Evolutionary conservation across 1,140 invertebrate species (phyloP), one percentile per base, ranked within the genome.

Genomic region (Saxidomus purpurata): DNA sequence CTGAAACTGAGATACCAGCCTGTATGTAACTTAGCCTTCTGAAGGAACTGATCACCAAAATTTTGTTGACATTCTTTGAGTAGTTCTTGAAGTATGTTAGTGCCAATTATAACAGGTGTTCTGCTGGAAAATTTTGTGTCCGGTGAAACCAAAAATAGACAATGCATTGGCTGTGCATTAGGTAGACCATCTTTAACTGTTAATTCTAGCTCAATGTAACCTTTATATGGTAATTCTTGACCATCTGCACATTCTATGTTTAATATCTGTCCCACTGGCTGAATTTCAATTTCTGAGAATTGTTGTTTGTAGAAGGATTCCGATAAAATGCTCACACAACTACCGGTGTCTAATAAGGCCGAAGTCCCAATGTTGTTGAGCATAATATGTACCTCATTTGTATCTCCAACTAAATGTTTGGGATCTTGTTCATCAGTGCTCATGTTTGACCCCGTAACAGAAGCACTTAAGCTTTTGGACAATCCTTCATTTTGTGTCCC

Each of bases 31-130:
- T 40, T 38, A 1, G 87, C 84, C 28, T 74, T 81, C 61, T 92
- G 91, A 47, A 92, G 36, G 69, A 76, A 92, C 15, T 43, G 79
- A 19, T 25, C 61, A 8, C 91, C 91, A 88, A 76, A 28, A 0
- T 85, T 36, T 15, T 71, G 22, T 71, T 81, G 74, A 17, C 74
- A 77, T 77, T 49, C 74, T 77, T 47, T 28, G 1, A 77, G 36
- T 22, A 77, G 43, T 77, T 47, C 43, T 22, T 77, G 36, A 8
- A 77, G 74, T 6, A 77, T 43, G n/a, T 77, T 77, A n/a, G 74
- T 77, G 6, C 74, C 74, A 17, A 77, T 17, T 9, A 77, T 77
- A 19, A 77, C 25, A 28, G 74, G 74, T 11, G 74, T 77, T 40
- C 25, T 77, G 13, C 3, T 22, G 4, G 74, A 77, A 49, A 28